These are phyloP conservation scores for Leptocoma aspasia DNA, from an alignment of 2,113 vertebrate species.

Conservation along the genomic window DNA sequence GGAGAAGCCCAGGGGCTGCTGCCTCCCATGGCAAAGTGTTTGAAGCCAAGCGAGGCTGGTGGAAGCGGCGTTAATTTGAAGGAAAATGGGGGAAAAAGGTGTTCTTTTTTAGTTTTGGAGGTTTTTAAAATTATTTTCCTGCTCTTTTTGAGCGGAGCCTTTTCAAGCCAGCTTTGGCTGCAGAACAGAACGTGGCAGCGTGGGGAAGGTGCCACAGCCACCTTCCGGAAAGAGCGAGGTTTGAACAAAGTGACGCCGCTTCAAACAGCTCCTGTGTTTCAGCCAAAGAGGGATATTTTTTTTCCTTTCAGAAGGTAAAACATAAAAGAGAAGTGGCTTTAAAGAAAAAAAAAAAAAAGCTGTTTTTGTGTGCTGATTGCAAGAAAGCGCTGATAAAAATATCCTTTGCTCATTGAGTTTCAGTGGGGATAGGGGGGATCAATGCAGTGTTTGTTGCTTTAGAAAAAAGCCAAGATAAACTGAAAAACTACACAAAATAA, in stretches of 20 bases:
- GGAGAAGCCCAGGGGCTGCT: not conserved
- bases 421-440: not conserved
- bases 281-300: not conserved
- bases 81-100: not conserved
- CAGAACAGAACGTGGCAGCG: not conserved
- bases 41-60: accelerated
- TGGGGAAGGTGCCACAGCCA: not conserved
- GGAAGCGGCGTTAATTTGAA: not conserved
- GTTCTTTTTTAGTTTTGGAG: not conserved
- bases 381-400: not conserved
- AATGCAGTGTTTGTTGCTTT: accelerated
- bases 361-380: not conserved
- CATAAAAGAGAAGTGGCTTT: conserved; percentile 13
- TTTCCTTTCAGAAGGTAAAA: not conserved
- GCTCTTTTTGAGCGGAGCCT: not conserved
- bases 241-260: conserved; percentile 14
- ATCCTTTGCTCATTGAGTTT: not conserved
- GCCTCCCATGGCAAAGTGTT: not conserved
- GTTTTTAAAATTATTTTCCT: not conserved
- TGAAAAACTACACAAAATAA: not conserved
- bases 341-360: not conserved
- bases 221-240: not conserved
- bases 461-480: not conserved
- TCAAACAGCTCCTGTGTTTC: conserved; percentile 14
- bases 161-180: not conserved